Conservation (phyloP, 2,888 invertebrate species). For the Clusia tigrina region DNA sequence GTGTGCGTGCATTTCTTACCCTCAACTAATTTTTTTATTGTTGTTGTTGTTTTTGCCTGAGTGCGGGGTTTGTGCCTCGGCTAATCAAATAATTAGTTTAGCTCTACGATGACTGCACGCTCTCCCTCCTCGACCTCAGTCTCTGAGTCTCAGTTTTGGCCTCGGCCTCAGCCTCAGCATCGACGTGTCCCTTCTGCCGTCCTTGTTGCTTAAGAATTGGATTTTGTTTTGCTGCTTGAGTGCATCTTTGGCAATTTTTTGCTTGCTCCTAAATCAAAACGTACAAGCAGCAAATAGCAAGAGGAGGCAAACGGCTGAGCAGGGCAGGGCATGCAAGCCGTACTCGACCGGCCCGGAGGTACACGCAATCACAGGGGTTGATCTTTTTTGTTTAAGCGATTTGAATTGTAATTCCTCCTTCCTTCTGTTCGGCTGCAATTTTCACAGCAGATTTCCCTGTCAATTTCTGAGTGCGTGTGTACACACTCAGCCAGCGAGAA, state of each 20-base stretch:
- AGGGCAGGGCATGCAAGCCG: no score
- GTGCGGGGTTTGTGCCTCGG: slow-evolving; percentile 22
- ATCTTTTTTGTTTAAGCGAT: neutral
- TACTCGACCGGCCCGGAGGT: neutral
- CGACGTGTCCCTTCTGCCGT: neutral
- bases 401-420: no score
- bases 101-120: slow-evolving; percentile 25
- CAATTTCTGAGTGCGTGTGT: neutral
- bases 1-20: slow-evolving; percentile 7
- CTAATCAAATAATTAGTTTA: slow-evolving; percentile 53
- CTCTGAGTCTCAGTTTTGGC: slow-evolving; percentile 8
- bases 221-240: slow-evolving; percentile 42
- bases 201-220: slow-evolving; percentile 37
- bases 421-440: neutral
- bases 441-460: neutral
- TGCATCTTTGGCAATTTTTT: slow-evolving; percentile 21
- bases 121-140: neutral
- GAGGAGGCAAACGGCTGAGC: no score
- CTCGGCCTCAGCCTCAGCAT: no score
- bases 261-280: slow-evolving; percentile 8
- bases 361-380: neutral
- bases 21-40: neutral
- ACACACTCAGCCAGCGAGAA: no score
- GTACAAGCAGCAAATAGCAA: neutral
- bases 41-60: slow-evolving; percentile 9